Evolutionary conservation across 1,140 invertebrate genomes (phyloP).

Genomic region (Onthophagus taurus): DNA sequence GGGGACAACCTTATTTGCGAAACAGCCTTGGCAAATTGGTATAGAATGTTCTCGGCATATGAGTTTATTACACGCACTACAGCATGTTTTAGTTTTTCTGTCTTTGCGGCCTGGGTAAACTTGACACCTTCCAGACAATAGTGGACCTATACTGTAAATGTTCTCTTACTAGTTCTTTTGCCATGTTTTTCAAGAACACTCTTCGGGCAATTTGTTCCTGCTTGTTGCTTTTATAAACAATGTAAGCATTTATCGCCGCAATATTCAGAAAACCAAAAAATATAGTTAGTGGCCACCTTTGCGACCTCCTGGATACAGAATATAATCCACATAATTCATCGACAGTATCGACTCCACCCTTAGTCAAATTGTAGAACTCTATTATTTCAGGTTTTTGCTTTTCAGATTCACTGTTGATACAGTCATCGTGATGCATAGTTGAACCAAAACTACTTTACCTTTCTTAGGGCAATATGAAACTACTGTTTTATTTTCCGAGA

Average conservation of each 20-base stretch:
- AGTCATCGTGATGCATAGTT: constrained; percentile 2
- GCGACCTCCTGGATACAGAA: constrained; percentile 10
- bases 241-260: constrained; percentile 6
- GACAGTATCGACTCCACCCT: not conserved
- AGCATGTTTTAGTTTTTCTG: too few relatives aligned
- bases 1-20: too few relatives aligned
- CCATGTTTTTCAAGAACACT: constrained; percentile 2
- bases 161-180: not conserved
- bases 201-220: not conserved
- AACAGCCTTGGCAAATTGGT: too few relatives aligned
- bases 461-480: constrained; percentile 1
- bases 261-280: constrained; percentile 21
- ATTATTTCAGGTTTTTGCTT: constrained; percentile 1
- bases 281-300: constrained; percentile 29
- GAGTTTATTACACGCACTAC: too few relatives aligned
- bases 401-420: not conserved
- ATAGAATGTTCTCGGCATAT: too few relatives aligned
- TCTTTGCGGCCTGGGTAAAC: too few relatives aligned
- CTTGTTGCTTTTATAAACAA: constrained; percentile 3
- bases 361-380: not conserved
- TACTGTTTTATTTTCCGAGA: too few relatives aligned
- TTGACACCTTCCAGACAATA: too few relatives aligned
- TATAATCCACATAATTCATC: constrained; percentile 1
- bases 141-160: too few relatives aligned
- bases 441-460: not conserved